phyloP scores from a whole-genome alignment of 2,797 vertebrate species.

The Threskiornis aethiopicus region DNA sequence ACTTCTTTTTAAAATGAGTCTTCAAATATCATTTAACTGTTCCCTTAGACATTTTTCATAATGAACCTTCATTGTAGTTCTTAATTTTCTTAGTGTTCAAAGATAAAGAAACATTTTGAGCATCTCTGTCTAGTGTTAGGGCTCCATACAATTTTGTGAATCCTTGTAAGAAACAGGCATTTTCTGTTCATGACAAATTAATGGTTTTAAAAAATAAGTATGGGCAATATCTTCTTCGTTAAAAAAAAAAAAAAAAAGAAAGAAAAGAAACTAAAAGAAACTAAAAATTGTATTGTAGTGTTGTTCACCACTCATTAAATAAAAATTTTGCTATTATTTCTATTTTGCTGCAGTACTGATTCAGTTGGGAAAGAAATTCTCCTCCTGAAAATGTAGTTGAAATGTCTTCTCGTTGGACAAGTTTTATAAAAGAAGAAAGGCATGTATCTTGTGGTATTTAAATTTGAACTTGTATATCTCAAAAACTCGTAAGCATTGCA shows the following conservation, averaged over 20 bases:
- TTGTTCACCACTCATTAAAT: not conserved
- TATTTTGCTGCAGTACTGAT: not conserved
- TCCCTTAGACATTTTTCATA: not conserved
- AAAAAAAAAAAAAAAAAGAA: not conserved
- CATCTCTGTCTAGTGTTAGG: not conserved
- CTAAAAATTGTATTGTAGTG: not conserved
- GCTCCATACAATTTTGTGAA: not conserved
- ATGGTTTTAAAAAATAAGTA: not conserved
- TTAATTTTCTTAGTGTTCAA: not conserved
- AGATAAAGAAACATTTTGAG: not conserved
- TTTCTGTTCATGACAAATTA: not conserved
- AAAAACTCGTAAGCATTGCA: not conserved
- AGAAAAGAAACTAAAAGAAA: not conserved
- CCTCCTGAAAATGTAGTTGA: not conserved
- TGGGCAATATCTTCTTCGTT: not conserved
- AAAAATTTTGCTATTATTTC: not conserved
- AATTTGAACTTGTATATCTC: not conserved
- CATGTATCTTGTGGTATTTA: not conserved
- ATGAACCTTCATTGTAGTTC: not conserved
- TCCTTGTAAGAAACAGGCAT: not conserved
- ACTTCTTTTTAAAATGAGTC: not conserved
- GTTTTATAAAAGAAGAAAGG: not conserved
- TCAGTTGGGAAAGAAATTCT: not conserved
- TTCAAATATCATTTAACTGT: not conserved
- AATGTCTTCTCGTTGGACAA: not conserved